Conservation (phyloP, 2,888 invertebrate genomes). For the Drosophila anomalata region DNA sequence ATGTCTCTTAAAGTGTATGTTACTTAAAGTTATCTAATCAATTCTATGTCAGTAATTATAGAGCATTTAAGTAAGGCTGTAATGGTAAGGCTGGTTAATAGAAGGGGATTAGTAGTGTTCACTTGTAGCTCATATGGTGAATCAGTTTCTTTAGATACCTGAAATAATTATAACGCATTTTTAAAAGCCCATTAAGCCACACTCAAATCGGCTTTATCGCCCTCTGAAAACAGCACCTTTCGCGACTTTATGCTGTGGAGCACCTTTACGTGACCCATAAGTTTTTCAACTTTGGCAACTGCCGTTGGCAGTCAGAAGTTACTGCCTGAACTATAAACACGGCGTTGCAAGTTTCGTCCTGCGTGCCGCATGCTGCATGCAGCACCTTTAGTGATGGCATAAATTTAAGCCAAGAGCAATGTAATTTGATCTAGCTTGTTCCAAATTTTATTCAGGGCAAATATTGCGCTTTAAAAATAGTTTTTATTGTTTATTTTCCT, state of each 20-base stretch:
- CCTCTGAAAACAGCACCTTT: conserved; percentile 17
- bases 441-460: background rate
- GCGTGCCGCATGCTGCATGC: conserved; percentile 19
- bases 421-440: background rate
- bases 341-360: conserved; percentile 29
- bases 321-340: conserved; percentile 20
- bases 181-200: conserved; percentile 12
- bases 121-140: background rate
- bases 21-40: no score
- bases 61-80: background rate
- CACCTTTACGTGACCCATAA: conserved; percentile 44
- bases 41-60: background rate
- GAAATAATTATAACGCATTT: background rate
- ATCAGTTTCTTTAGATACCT: background rate
- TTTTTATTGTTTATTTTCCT: background rate
- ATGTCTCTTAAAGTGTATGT: background rate
- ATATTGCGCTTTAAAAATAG: background rate
- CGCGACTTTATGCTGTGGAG: conserved; percentile 8
- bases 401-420: background rate
- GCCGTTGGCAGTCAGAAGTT: conserved; percentile 41
- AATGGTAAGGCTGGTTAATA: background rate
- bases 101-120: background rate
- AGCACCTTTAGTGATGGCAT: background rate
- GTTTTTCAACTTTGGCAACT: conserved; percentile 36
- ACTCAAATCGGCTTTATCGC: conserved; percentile 4